These are phyloP conservation scores for Tyto alba DNA, from an alignment of 2,113 vertebrate genomes.

Conservation along the genomic window DNA sequence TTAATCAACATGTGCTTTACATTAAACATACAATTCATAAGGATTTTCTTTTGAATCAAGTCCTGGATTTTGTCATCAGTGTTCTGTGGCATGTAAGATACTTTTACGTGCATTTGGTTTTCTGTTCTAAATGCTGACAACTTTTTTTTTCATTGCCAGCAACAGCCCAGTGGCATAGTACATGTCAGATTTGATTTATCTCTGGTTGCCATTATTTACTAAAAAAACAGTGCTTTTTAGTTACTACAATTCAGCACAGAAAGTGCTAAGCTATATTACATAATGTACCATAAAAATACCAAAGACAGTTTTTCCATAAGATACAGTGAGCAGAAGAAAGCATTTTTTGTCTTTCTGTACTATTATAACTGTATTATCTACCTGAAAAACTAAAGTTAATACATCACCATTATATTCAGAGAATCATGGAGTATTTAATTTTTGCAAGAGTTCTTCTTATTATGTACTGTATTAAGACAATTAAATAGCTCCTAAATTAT, in stretches of 20 bases:
- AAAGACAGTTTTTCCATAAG: background rate
- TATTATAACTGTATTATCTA: background rate
- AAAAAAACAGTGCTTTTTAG: background rate
- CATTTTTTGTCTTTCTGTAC: background rate
- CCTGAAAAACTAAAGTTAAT: background rate
- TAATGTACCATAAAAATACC: background rate
- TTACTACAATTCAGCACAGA: conserved; percentile 1
- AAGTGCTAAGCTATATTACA: background rate
- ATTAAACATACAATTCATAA: background rate
- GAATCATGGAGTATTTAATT: background rate
- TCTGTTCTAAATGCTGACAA: background rate
- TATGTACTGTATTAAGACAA: background rate
- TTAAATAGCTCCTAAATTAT: background rate
- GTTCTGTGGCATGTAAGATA: background rate
- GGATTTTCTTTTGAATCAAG: background rate
- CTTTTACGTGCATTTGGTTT: background rate
- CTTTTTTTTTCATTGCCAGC: background rate
- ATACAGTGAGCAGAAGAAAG: background rate
- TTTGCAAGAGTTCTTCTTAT: background rate
- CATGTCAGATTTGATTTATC: conserved; percentile 35
- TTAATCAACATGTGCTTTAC: conserved; percentile 3
- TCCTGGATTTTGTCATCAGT: background rate
- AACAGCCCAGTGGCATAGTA: background rate
- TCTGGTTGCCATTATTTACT: conserved; percentile 34
- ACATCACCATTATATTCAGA: background rate